Evolutionary conservation across 2,113 vertebrate species (phyloP), one percentile per base, ranked within the genome.

Genomic region (Verasper variegatus): DNA sequence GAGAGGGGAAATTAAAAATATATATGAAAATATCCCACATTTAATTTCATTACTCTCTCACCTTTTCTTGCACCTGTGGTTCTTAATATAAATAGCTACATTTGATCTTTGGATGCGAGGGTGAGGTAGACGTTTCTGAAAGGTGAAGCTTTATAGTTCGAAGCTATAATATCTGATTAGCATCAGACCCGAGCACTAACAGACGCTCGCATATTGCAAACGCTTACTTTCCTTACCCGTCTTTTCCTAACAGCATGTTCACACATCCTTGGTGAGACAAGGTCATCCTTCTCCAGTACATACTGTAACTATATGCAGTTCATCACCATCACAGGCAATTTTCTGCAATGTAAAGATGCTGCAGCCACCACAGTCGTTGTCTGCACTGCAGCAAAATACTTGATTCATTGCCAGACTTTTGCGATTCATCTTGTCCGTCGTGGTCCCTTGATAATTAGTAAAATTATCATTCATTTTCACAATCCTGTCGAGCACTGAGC

Each of bases 131-230:
- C 4, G 47, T 51, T 20, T 35, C 52, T 74, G 57, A 67, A 55
- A 27, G 56, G n/a, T 68, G 45, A 65, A 17, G 2, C 8, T 47
- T 74, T 54, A 68, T 35, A 52, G 26, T 57, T 70, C 23, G 68
- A 42, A 9, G 23, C 52, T 59, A 31, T 35, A 62, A 60, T 31
- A 58, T 7, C 54, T 68, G 57, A 77, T 49, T 64, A 68, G 73
- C 63, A 81, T 82, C 51, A 69, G 35, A 64, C 17, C 60, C 27
- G 71, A 77, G 69, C 1, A 5, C 52, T 62, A 63, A 71, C 52
- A 59, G 65, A 20, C 57, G 65, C 66, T 68, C 31, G 40, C 56
- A 40, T 1, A 7, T 26, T 76, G 54, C 65, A 74, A 68, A 66
- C 68, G 73, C 60, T 65, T 75, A 21, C 58, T 59, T 68, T 75